phyloP scores from a whole-genome alignment of 2,888 invertebrate genomes.

The Apamea sordens region DNA sequence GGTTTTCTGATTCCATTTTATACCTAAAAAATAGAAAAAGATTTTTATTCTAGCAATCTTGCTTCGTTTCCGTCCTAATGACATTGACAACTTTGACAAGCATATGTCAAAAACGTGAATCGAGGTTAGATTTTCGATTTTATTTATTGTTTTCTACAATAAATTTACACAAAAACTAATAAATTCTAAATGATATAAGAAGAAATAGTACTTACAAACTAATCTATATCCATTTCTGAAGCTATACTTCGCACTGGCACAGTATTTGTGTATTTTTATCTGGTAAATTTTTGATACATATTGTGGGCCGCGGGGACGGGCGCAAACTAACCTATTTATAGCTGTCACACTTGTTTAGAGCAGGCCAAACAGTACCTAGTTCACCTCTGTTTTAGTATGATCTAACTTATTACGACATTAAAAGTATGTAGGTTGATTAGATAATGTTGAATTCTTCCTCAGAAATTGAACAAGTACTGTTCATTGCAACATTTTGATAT shows the following conservation, averaged over 20 bases:
- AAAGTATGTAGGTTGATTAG: slow-evolving; percentile 41
- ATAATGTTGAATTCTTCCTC: slow-evolving; percentile 42
- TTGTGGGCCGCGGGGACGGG: slow-evolving; percentile 56
- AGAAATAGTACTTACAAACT: slow-evolving; percentile 55
- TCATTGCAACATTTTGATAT: slow-evolving; percentile 1
- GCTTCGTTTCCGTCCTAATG: neutral
- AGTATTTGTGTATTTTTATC: slow-evolving; percentile 68
- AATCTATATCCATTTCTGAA: slow-evolving; percentile 60
- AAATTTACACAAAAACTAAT: neutral
- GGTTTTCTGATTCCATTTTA: slow-evolving; percentile 78
- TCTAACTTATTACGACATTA: slow-evolving; percentile 49
- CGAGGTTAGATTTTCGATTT: slow-evolving; percentile 49
- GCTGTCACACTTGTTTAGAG: slow-evolving; percentile 73
- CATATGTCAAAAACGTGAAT: slow-evolving; percentile 32
- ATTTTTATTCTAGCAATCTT: slow-evolving; percentile 9
- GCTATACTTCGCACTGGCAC: slow-evolving; percentile 46
- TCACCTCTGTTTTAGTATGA: slow-evolving; percentile 44
- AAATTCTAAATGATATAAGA: neutral
- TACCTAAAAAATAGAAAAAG: slow-evolving; percentile 43
- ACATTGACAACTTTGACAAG: slow-evolving; percentile 27
- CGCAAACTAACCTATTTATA: slow-evolving; percentile 83
- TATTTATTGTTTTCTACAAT: slow-evolving; percentile 20
- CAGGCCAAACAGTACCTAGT: slow-evolving; percentile 48
- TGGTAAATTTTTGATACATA: slow-evolving; percentile 58
- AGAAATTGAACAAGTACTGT: slow-evolving; percentile 22